Evolutionary conservation across 2,797 vertebrate genomes (phyloP).

Genomic region (Chaenodraco wilsoni): DNA sequence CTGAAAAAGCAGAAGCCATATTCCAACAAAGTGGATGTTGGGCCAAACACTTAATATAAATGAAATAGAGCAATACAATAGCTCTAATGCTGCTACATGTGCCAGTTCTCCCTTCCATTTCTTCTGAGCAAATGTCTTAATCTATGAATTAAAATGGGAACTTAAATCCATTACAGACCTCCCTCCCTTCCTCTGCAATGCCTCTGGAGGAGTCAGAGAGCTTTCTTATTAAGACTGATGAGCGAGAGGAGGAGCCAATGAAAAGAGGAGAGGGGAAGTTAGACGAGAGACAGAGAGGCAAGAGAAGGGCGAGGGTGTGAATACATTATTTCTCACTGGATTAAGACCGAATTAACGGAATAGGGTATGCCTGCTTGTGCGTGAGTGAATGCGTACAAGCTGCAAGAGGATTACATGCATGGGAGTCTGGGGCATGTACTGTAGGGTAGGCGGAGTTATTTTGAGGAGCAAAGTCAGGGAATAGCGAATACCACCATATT

Average conservation of each 20-base stretch:
- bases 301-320: conserved; percentile 33
- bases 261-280: conserved; percentile 26
- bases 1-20: conserved; percentile 13
- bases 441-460: conserved; percentile 23
- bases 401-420: conserved; percentile 40
- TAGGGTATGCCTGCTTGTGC: conserved; percentile 15
- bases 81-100: conserved; percentile 58
- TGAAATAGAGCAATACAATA: conserved; percentile 59
- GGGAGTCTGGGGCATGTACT: conserved; percentile 12
- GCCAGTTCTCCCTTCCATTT: conserved; percentile 51
- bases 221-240: conserved; percentile 73
- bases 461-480: conserved; percentile 36
- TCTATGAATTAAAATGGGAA: conserved; percentile 78
- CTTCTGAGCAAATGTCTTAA: conserved; percentile 75
- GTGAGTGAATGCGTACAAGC: neutral
- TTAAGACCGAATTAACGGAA: conserved; percentile 60
- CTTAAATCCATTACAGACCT: conserved; percentile 77
- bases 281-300: conserved; percentile 22
- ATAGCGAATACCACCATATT: conserved; percentile 15
- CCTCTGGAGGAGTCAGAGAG: conserved; percentile 64
- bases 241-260: conserved; percentile 1
- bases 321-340: conserved; percentile 74
- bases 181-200: conserved; percentile 26
- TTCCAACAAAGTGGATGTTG: conserved; percentile 42
- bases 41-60: conserved; percentile 57